Evolutionary conservation across 2,113 vertebrate genomes (phyloP).

Genomic region (Nettapus auritus): DNA sequence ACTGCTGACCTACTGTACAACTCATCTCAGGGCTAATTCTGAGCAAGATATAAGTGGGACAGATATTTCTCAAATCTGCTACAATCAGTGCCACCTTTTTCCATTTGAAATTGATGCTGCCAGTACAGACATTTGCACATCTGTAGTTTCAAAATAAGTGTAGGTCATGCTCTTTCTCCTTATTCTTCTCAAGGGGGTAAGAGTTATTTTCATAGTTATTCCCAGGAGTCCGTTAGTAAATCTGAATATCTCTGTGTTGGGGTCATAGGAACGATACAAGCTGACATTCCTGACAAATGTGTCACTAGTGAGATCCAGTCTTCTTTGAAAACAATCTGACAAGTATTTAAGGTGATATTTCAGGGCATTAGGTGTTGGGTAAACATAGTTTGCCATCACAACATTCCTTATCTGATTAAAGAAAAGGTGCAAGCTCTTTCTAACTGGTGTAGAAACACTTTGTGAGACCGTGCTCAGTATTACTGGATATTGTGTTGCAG

Average conservation of each 20-base stretch:
- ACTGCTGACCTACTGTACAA: background rate
- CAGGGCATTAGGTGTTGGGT: background rate
- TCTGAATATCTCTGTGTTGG: slow-evolving; percentile 26
- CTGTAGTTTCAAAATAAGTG: slow-evolving; percentile 52
- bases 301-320: background rate
- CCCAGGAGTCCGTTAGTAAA: slow-evolving; percentile 44
- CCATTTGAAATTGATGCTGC: background rate
- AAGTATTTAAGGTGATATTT: background rate
- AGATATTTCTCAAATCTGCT: background rate
- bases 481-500: background rate
- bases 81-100: background rate
- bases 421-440: background rate
- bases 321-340: background rate
- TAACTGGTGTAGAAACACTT: background rate
- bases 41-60: background rate
- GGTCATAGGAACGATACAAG: slow-evolving; percentile 61
- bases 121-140: background rate
- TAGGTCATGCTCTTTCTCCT: slow-evolving; percentile 42
- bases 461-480: background rate
- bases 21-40: background rate
- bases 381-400: background rate
- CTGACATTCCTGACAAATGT: slow-evolving; percentile 48
- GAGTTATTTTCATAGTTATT: slow-evolving; percentile 63
- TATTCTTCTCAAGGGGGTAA: slow-evolving; percentile 40
- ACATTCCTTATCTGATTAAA: background rate